Evolutionary conservation across 2,113 vertebrate species (phyloP).

Genomic region (Onychostruthus taczanowskii): DNA sequence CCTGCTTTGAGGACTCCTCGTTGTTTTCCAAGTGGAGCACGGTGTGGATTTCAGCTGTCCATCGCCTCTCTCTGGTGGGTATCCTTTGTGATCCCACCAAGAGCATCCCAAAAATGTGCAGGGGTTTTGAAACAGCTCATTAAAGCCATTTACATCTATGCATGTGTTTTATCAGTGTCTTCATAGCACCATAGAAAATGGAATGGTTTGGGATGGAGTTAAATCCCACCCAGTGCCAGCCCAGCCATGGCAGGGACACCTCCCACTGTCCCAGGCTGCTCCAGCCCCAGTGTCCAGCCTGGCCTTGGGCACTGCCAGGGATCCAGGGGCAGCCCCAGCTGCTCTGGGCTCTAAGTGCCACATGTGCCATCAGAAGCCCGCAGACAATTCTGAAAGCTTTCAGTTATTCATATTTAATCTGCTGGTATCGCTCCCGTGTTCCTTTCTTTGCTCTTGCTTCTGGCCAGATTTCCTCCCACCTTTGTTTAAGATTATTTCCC

Average conservation of each 20-base stretch:
- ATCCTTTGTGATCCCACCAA: not conserved
- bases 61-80: not conserved
- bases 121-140: not conserved
- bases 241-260: not conserved
- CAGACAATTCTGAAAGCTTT: not conserved
- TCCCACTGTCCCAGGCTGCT: not conserved
- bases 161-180: too few relatives aligned
- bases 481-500: conserved; percentile 15
- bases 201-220: not conserved
- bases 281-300: not conserved
- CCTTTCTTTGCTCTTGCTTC: not conserved
- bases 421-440: not conserved
- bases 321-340: not conserved
- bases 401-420: not conserved
- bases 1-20: not conserved
- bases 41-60: not conserved
- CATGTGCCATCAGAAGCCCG: not conserved
- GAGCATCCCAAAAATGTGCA: not conserved
- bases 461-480: conserved; percentile 2
- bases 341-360: not conserved
- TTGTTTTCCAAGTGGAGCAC: not conserved
- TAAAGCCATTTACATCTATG: not conserved
- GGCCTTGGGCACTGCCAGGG: not conserved
- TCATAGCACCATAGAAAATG: not conserved
- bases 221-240: accelerated